Percentiles rank a stretch among this genome's conserved stretches.
These are phyloP conservation scores for Coreoperca whiteheadi DNA, from an alignment of 2,113 vertebrate species.

Conservation along the genomic window DNA sequence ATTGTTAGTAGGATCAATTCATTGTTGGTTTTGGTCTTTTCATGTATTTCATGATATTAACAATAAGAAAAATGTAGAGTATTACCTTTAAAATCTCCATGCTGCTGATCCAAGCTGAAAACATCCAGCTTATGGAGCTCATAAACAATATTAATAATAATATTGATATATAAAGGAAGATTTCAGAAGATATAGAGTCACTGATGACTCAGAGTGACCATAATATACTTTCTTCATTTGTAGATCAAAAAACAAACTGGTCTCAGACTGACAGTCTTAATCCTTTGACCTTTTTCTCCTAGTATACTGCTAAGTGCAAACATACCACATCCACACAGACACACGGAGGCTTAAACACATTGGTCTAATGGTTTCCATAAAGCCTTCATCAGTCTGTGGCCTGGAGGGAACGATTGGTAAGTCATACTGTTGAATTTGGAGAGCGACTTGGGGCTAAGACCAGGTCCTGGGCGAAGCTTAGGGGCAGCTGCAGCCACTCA, in stretches of 20 bases:
- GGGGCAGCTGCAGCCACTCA: conserved; percentile 73
- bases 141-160: background rate
- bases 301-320: conserved; percentile 44
- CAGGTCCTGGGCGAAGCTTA: conserved; percentile 53
- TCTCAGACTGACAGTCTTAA: conserved; percentile 28
- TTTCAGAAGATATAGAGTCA: background rate
- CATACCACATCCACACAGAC: conserved; percentile 57
- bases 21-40: background rate
- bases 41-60: background rate
- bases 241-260: conserved; percentile 27
- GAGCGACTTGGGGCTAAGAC: conserved; percentile 51
- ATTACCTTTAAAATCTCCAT: background rate
- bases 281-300: conserved; percentile 41
- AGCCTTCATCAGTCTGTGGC: conserved; percentile 58
- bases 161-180: background rate
- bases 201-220: background rate
- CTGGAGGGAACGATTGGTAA: conserved; percentile 57
- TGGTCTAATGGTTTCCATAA: conserved; percentile 74
- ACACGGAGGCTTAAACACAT: conserved; percentile 50
- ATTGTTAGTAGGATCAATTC: no score
- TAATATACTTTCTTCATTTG: conserved; percentile 13
- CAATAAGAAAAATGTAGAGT: background rate
- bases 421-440: conserved; percentile 68
- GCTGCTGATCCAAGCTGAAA: background rate
- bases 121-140: background rate